Conservation (phyloP, 1,140 invertebrate species). For the Drosophila murphyi region DNA sequence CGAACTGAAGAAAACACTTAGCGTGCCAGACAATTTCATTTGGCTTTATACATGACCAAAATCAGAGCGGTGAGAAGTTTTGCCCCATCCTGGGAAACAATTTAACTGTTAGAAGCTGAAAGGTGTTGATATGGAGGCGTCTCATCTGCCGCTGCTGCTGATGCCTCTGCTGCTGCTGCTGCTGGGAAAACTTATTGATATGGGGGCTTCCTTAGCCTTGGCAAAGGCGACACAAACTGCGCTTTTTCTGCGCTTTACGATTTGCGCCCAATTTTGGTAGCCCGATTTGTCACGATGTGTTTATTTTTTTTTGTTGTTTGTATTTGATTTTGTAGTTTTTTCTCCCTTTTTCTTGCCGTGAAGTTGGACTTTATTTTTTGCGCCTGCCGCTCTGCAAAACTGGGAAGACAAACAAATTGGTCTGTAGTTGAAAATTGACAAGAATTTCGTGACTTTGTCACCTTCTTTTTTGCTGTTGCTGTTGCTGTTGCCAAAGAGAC, state of each 20-base stretch:
- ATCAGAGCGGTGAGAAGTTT: constrained; percentile 41
- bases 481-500: constrained; percentile 48
- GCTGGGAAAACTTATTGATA: constrained; percentile 79
- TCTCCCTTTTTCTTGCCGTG: constrained; percentile 13
- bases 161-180: constrained; percentile 1
- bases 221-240: constrained; percentile 27
- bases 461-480: constrained; percentile 73
- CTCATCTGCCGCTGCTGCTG: constrained; percentile 1
- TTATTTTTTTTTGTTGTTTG: constrained; percentile 57
- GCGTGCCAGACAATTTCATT: constrained; percentile 77
- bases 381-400: constrained; percentile 44
- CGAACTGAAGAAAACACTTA: constrained; percentile 77
- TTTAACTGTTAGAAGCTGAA: constrained; percentile 54
- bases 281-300: constrained; percentile 84
- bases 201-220: constrained; percentile 56
- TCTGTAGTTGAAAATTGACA: constrained; percentile 85
- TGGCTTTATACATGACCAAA: constrained; percentile 72
- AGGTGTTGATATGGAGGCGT: constrained; percentile 53
- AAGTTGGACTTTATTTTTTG: constrained; percentile 45
- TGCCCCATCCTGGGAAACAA: constrained; percentile 49
- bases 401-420: constrained; percentile 84
- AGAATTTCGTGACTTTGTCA: constrained; percentile 85
- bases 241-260: constrained; percentile 54
- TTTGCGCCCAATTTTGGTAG: constrained; percentile 84
- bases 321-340: constrained; percentile 26